Evolutionary conservation across 30 jellyfish, hydroid and myxozoan genomes (phyloP).

Genomic region (Turritopsis dohrnii): DNA sequence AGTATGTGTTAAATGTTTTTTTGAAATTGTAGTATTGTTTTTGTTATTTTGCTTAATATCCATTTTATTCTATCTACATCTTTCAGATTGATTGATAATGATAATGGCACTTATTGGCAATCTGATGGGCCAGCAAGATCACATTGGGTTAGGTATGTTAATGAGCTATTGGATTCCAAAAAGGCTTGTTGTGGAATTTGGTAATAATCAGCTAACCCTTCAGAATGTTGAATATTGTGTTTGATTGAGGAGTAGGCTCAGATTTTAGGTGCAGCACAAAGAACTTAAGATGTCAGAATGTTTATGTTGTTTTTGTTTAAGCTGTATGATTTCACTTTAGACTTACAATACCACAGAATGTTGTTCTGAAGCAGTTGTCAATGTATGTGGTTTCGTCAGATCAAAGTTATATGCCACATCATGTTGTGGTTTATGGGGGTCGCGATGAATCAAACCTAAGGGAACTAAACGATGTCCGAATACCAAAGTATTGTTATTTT

Average conservation of each 20-base stretch:
- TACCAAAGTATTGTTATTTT: conserved; percentile 46
- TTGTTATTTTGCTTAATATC: background rate
- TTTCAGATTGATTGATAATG: conserved; percentile 66
- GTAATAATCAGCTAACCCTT: background rate
- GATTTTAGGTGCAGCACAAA: background rate
- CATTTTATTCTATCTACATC: background rate
- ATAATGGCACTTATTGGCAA: conserved; percentile 75
- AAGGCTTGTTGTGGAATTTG: background rate
- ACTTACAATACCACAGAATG: conserved; percentile 70
- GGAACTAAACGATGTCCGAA: conserved; percentile 54
- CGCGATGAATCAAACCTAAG: conserved; percentile 54
- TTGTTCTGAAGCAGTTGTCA: conserved; percentile 72
- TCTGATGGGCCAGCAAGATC: conserved; percentile 94
- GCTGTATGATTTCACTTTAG: conserved; percentile 24
- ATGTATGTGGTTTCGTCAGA: conserved; percentile 78
- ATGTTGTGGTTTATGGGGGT: conserved; percentile 74
- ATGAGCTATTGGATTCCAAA: background rate
- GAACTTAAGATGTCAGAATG: background rate
- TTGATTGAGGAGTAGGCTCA: too few species aligned
- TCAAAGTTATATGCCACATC: conserved; percentile 94
- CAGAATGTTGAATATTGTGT: too few species aligned
- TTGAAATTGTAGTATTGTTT: background rate
- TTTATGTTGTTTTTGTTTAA: background rate
- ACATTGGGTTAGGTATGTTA: conserved; percentile 72
- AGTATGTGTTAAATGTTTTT: conserved; percentile 35